Percentiles rank a stretch among this genome's conserved stretches.
phyloP scores from a whole-genome alignment of 2,113 vertebrate genomes.

The Cyanoramphus novaezelandiae region DNA sequence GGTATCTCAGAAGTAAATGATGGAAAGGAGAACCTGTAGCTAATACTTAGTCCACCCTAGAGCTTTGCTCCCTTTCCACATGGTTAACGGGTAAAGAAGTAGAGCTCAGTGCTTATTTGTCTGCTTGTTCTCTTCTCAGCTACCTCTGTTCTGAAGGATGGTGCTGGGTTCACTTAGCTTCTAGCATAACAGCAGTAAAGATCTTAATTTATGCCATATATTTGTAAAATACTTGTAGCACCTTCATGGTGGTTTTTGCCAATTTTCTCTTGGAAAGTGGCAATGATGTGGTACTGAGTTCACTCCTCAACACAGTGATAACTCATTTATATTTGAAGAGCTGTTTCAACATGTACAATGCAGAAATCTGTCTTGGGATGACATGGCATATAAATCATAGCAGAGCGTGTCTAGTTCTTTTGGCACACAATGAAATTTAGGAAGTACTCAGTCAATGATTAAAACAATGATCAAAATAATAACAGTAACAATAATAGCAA shows the following conservation, averaged over 20 bases:
- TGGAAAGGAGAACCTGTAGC: neutral
- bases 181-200: neutral
- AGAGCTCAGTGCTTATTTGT: neutral
- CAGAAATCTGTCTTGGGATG: constrained; percentile 9
- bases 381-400: constrained; percentile 8
- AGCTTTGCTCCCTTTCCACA: neutral
- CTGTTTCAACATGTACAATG: neutral
- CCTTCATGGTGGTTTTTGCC: neutral
- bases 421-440: neutral
- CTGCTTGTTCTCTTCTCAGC: neutral
- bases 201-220: neutral
- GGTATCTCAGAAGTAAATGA: neutral
- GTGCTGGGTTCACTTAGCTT: neutral
- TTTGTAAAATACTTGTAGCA: neutral
- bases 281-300: neutral
- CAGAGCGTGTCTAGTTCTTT: neutral
- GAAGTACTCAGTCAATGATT: constrained; percentile 19
- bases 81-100: neutral
- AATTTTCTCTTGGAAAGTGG: neutral
- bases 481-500: constrained; percentile 5
- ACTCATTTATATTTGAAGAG: constrained; percentile 22
- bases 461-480: constrained; percentile 41
- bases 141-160: neutral
- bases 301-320: neutral
- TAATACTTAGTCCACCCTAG: neutral